A percentile compares a stretch with the other conserved stretches of the same genome.
Evolutionary conservation across 2,888 invertebrate species (phyloP).

Genomic region (Melanostoma scalare): DNA sequence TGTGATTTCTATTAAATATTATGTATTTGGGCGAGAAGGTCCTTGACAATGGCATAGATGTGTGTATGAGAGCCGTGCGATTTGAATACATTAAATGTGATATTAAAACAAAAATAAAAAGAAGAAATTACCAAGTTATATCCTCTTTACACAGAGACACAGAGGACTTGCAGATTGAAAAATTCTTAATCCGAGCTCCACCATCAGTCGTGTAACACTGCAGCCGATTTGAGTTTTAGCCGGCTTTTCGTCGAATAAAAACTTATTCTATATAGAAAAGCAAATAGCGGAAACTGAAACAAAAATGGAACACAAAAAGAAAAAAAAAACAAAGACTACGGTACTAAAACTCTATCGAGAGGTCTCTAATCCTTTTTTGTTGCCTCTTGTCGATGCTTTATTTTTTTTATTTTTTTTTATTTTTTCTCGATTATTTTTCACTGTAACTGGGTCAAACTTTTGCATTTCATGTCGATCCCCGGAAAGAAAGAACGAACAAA

Average conservation of each 20-base stretch:
- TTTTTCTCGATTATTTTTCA: slow-evolving; percentile 58
- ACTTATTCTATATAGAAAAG: slow-evolving; percentile 16
- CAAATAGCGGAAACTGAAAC: slow-evolving; percentile 27
- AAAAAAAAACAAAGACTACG: slow-evolving; percentile 9
- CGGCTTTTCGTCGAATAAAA: slow-evolving; percentile 42
- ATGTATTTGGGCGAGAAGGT: background rate
- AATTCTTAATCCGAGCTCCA: slow-evolving; percentile 54
- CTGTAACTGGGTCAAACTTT: slow-evolving; percentile 73
- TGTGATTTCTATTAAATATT: slow-evolving; percentile 7
- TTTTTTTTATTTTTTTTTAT: background rate
- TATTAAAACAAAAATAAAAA: slow-evolving; percentile 1
- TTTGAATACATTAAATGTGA: too few species aligned
- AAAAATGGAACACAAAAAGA: slow-evolving; percentile 13
- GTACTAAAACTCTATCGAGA: slow-evolving; percentile 65
- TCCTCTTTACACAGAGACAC: slow-evolving; percentile 4
- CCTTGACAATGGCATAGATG: background rate
- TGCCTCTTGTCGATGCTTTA: slow-evolving; percentile 3
- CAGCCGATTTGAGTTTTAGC: slow-evolving; percentile 31
- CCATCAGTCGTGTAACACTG: slow-evolving; percentile 24
- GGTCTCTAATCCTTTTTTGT: slow-evolving; percentile 68
- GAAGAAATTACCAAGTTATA: slow-evolving; percentile 36
- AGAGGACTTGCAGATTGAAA: background rate
- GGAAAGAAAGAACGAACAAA: slow-evolving; percentile 37
- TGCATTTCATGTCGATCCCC: slow-evolving; percentile 67
- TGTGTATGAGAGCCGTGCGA: background rate